Conservation (phyloP, 2,797 vertebrate species). For the Delichon dasypus region DNA sequence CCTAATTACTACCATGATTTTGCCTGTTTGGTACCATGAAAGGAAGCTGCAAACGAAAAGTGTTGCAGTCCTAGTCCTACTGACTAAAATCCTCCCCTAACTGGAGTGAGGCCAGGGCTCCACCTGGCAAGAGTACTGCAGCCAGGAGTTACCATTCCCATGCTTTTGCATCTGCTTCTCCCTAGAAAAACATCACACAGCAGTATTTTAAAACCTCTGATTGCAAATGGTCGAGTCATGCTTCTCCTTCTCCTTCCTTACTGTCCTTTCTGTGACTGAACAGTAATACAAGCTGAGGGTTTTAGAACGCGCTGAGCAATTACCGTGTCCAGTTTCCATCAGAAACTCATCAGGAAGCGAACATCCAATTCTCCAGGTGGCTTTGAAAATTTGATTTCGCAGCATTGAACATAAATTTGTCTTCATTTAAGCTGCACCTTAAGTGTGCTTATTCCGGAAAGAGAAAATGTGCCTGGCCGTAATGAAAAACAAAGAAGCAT, state of each 20-base stretch:
- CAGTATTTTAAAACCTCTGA: not conserved
- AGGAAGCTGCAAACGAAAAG: not conserved
- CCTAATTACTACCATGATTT: not conserved
- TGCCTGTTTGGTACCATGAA: not conserved
- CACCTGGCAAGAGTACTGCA: not conserved
- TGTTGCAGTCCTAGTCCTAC: not conserved
- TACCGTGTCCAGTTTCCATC: not conserved
- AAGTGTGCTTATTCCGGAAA: not conserved
- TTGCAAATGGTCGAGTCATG: not conserved
- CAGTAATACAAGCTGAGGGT: not conserved
- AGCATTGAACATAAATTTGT: not conserved
- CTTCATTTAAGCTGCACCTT: not conserved
- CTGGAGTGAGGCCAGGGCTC: not conserved
- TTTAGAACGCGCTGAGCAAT: not conserved
- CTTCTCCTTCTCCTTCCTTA: not conserved
- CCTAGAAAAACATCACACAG: not conserved
- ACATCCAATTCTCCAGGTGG: not conserved
- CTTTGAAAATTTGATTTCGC: not conserved
- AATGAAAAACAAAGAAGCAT: conserved; percentile 35
- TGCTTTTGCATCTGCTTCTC: not conserved
- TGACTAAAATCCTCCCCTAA: not conserved
- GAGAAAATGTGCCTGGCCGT: not conserved
- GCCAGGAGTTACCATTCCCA: not conserved
- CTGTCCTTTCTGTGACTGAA: not conserved
- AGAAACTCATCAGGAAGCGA: not conserved